These are phyloP conservation scores for Zalophus californianus DNA, from an alignment of 2,797 vertebrate genomes.

Conservation along the genomic window DNA sequence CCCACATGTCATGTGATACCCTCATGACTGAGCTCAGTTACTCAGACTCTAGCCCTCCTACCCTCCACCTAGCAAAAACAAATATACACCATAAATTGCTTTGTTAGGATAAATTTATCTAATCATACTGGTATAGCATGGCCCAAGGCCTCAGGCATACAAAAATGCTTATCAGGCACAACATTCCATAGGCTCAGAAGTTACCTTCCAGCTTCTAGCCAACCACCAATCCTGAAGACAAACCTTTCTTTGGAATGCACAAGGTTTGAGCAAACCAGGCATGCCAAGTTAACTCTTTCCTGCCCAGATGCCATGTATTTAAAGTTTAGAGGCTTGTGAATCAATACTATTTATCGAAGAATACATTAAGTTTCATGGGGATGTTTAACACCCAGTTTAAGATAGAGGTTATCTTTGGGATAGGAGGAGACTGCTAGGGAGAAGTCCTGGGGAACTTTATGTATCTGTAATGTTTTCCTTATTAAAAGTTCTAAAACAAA, in stretches of 20 bases:
- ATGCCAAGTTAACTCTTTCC: constrained; percentile 4
- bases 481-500: constrained; percentile 5
- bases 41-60: not conserved
- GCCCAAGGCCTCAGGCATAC: not conserved
- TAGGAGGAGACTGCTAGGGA: not conserved
- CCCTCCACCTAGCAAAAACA: not conserved
- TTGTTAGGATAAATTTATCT: not conserved
- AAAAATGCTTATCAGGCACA: not conserved
- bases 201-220: not conserved
- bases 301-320: not conserved
- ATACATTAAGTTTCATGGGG: not conserved
- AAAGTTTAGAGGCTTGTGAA: not conserved
- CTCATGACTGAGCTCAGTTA: not conserved
- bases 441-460: not conserved
- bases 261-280: not conserved
- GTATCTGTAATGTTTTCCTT: not conserved
- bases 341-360: not conserved
- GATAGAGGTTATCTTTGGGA: not conserved
- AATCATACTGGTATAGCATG: not conserved
- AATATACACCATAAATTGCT: not conserved
- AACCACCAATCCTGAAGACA: not conserved
- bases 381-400: not conserved
- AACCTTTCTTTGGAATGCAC: not conserved
- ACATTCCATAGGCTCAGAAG: not conserved
- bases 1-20: not conserved